Evolutionary conservation across 1,140 invertebrate genomes (phyloP).

Genomic region (Asbolus verrucosus): DNA sequence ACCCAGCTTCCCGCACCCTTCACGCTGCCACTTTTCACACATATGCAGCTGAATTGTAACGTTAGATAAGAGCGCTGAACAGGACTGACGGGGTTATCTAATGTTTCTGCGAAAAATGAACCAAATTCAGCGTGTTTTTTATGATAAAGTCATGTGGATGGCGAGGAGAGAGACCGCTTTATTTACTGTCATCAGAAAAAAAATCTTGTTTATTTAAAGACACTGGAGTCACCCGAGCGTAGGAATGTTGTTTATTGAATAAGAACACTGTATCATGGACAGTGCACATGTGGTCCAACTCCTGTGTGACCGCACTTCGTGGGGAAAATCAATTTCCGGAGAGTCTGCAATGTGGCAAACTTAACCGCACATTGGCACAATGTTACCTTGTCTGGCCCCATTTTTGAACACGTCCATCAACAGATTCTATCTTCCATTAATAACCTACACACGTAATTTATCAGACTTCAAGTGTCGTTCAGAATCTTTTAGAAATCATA

Average conservation of each 20-base stretch:
- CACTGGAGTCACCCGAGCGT: constrained; percentile 18
- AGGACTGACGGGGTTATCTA: too few relatives aligned
- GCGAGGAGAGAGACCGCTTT: neutral
- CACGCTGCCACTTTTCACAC: neutral
- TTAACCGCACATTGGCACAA: constrained; percentile 51
- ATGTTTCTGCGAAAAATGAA: constrained; percentile 1
- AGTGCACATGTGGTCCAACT: constrained; percentile 49
- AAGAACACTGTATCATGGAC: constrained; percentile 46
- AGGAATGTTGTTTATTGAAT: constrained; percentile 45
- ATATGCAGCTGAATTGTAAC: constrained; percentile 1
- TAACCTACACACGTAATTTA: neutral
- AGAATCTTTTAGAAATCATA: too few relatives aligned
- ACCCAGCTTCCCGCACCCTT: neutral
- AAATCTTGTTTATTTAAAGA: constrained; percentile 36
- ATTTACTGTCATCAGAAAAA: constrained; percentile 12
- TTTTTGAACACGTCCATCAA: constrained; percentile 24
- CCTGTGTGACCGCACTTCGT: constrained; percentile 51
- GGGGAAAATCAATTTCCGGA: constrained; percentile 54
- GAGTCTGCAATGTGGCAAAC: constrained; percentile 50
- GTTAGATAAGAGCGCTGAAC: too few relatives aligned
- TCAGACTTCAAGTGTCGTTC: neutral
- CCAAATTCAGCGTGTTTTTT: neutral
- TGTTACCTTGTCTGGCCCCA: constrained; percentile 38
- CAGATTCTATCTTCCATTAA: constrained; percentile 2
- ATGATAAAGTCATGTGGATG: neutral